Evolutionary conservation across 1,140 invertebrate genomes (phyloP).

Genomic region (Leguminivora glycinivorella): DNA sequence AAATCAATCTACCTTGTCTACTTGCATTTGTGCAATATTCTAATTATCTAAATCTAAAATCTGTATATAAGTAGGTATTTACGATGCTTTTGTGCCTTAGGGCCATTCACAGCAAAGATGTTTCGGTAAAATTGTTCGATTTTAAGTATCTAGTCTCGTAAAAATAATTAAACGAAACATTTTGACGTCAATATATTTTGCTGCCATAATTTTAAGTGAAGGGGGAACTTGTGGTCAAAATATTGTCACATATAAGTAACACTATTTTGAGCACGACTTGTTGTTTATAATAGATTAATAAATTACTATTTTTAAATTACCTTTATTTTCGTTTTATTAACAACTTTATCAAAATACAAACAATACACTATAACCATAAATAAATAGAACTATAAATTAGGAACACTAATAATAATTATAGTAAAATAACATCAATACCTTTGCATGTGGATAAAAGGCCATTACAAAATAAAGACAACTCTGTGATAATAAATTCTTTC

Average conservation of each 20-base stretch:
- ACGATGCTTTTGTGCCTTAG: not conserved
- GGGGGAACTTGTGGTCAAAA: slow-evolving; percentile 66
- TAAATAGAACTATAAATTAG: slow-evolving; percentile 39
- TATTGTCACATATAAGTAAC: slow-evolving; percentile 48
- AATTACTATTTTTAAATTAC: slow-evolving; percentile 28
- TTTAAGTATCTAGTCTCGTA: slow-evolving; percentile 34
- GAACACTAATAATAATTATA: slow-evolving; percentile 50
- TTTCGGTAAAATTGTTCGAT: slow-evolving; percentile 12
- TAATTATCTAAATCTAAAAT: not conserved
- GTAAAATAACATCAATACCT: slow-evolving; percentile 64
- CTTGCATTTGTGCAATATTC: slow-evolving; percentile 28
- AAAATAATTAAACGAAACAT: slow-evolving; percentile 4
- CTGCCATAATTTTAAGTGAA: slow-evolving; percentile 57
- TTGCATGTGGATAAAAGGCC: slow-evolving; percentile 60
- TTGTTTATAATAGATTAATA: slow-evolving; percentile 34
- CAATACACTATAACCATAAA: slow-evolving; percentile 29
- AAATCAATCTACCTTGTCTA: slow-evolving; percentile 20
- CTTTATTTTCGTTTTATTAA: slow-evolving; percentile 23
- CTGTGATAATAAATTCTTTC: slow-evolving; percentile 59
- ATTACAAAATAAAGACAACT: slow-evolving; percentile 68
- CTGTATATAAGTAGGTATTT: not conserved
- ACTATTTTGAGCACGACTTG: slow-evolving; percentile 73
- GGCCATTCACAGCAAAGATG: not conserved
- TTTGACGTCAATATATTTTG: slow-evolving; percentile 39
- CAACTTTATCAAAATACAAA: slow-evolving; percentile 25